phyloP scores from a whole-genome alignment of 2,113 vertebrate genomes.

The Chamaetylas fuelleborni region DNA sequence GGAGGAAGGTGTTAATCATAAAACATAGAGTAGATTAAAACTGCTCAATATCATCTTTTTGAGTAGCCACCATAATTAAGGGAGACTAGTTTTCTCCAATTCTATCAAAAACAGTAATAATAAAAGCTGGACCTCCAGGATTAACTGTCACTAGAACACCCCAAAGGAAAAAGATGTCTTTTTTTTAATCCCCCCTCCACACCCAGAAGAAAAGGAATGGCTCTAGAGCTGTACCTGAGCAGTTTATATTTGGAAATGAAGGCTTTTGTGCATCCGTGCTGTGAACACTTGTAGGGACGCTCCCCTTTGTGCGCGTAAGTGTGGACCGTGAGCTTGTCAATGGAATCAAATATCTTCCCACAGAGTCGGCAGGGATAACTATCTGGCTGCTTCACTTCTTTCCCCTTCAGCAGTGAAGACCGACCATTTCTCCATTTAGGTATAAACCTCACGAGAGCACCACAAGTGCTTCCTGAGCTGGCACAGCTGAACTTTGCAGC shows the following conservation, averaged over 20 bases:
- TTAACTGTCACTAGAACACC: not conserved
- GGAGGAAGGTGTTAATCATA: not conserved
- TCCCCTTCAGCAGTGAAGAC: constrained; percentile 56
- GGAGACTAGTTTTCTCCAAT: not conserved
- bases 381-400: constrained; percentile 62
- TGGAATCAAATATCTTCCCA: constrained; percentile 71
- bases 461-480: constrained; percentile 26
- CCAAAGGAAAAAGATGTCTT: not conserved
- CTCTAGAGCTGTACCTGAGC: constrained; percentile 71
- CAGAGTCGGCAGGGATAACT: constrained; percentile 69
- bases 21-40: not conserved
- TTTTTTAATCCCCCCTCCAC: not conserved
- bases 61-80: not conserved
- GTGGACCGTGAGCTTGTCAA: constrained; percentile 75
- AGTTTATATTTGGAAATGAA: constrained; percentile 81
- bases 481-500: constrained; percentile 26
- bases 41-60: not conserved
- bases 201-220: not conserved
- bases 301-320: constrained; percentile 70
- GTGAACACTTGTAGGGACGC: constrained; percentile 74
- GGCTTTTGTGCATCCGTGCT: constrained; percentile 77
- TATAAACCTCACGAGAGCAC: constrained; percentile 35
- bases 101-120: not conserved
- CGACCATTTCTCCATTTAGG: constrained; percentile 64
- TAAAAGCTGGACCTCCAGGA: not conserved